Conservation (phyloP, 2,113 vertebrate species). For the Rostratula benghalensis region DNA sequence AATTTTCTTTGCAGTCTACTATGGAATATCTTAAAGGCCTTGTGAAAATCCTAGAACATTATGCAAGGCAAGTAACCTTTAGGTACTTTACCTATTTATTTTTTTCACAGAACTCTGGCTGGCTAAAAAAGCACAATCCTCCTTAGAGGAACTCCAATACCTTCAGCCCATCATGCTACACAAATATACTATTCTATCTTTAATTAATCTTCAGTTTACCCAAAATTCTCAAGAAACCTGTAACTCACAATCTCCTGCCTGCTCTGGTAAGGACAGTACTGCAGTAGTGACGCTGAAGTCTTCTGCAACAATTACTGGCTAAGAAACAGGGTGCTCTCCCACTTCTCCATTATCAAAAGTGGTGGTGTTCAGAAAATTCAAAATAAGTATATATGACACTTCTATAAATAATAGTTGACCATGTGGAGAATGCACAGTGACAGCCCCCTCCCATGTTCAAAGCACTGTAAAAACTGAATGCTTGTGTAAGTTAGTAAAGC, state of each 20-base stretch:
- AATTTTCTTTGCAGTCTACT: not conserved
- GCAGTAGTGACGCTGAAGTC: not conserved
- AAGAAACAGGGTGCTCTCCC: not conserved
- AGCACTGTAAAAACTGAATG: not conserved
- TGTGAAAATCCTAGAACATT: slow-evolving; percentile 12
- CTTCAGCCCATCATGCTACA: not conserved
- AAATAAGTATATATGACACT: not conserved
- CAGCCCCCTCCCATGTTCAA: not conserved
- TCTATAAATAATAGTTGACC: not conserved
- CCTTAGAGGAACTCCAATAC: not conserved
- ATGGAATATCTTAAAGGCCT: not conserved
- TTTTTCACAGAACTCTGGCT: not conserved
- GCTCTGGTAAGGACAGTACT: not conserved
- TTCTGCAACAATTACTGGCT: not conserved
- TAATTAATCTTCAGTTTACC: not conserved
- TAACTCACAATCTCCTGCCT: not conserved
- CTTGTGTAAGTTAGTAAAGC: not conserved
- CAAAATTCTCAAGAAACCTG: not conserved
- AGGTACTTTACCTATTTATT: not conserved
- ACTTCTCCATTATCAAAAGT: not conserved
- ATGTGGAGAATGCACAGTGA: not conserved
- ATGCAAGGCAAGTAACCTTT: slow-evolving; percentile 15
- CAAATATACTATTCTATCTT: not conserved
- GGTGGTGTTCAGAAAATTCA: not conserved
- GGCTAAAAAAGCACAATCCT: not conserved